phyloP scores from a whole-genome alignment of 2,113 vertebrate species.

The Pandion haliaetus region DNA sequence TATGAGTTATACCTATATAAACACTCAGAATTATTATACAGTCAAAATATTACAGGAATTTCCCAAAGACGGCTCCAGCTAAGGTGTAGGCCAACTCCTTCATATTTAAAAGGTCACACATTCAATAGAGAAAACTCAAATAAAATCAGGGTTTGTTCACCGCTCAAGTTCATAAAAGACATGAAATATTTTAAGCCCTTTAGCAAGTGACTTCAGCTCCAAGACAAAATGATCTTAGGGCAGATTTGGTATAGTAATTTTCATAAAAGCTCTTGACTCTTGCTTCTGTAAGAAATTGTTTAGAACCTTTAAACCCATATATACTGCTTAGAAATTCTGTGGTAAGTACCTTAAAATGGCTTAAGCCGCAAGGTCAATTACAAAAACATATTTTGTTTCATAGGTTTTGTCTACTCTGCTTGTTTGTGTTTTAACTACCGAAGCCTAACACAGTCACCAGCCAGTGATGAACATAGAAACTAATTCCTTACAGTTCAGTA shows the following conservation, averaged over 20 bases:
- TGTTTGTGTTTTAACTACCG: not conserved
- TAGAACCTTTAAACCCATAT: not conserved
- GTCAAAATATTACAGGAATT: not conserved
- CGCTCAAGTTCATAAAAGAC: not conserved
- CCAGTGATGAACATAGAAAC: not conserved
- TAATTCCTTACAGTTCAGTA: not conserved
- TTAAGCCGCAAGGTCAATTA: not conserved
- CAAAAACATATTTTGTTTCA: not conserved
- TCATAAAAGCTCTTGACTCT: not conserved
- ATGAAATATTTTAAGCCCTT: not conserved
- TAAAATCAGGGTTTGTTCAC: not conserved
- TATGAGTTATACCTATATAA: not conserved
- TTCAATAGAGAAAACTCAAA: not conserved
- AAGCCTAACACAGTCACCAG: not conserved
- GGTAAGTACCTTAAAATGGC: not conserved
- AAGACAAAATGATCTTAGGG: not conserved
- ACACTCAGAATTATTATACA: not conserved
- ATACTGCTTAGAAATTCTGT: not conserved
- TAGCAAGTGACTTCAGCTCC: not conserved
- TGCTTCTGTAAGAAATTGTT: not conserved
- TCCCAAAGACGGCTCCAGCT: not conserved
- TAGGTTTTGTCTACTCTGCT: not conserved
- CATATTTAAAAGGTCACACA: not conserved
- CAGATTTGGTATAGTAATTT: not conserved
- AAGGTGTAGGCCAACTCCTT: not conserved